Base-by-base conservation (phyloP, 2,797 vertebrate genomes). In the Rhodeus uyekii region DNA sequence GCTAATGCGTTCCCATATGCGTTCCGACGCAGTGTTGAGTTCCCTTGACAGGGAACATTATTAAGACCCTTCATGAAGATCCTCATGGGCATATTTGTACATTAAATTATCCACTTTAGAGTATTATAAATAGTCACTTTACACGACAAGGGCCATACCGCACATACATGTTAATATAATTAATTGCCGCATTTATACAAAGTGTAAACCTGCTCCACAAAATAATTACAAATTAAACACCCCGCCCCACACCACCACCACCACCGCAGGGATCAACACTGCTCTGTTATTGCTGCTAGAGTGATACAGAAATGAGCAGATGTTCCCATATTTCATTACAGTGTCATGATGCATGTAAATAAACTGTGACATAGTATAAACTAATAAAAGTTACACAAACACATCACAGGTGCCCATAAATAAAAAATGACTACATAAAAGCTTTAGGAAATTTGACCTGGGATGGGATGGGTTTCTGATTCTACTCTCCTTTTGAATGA, bases 341-440 rank as follows among this genome's bases (percentile, higher is more conserved):
- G 19, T n/a, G 61, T 50, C 60, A 16, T 65, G 42, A 65, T 7
- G 19, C 76, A 78, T 65, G 46, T 34, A n/a, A n/a, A n/a, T 27
- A 77, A 78, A 38, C 76, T 67, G 9, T 78, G 46, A 78, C 32
- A 39, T 3, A 67, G 44, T 67, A 67, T 7, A 1, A 36, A 48
- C 29, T 34, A 18, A 55, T 50, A 74, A 46, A 65, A 27, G 42
- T 46, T 77, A 50, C 13, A 50, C 19, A 38, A 48, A 65, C 29
- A 36, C 44, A 27, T 29, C 12, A 42, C 42, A 3, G 3, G 19
- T 3, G 0, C n/a, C n/a, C 18, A 53, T 39, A 24, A 78, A 65
- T 38, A 27, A 16, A 38, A 67, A 53, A 61, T 39, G n/a, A 67
- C 22, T 55, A 38, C 19, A 8, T 24, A 19, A 53, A 78, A 53